Evolutionary conservation across 2,797 vertebrate genomes (phyloP).

Genomic region (Balearica regulorum): DNA sequence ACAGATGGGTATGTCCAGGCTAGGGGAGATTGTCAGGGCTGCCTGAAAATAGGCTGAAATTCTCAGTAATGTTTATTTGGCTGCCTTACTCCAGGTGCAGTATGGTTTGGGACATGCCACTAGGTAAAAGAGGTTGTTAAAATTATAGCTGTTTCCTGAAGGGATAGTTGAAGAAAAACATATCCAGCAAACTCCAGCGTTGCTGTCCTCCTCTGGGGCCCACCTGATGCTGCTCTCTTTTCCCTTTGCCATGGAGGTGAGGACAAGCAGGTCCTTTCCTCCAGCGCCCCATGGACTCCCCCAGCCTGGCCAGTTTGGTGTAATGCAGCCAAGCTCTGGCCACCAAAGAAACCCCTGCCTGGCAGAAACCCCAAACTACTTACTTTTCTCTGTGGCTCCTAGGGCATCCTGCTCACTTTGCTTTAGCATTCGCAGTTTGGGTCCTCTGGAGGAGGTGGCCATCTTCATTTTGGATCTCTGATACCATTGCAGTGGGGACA

Average conservation of each 20-base stretch:
- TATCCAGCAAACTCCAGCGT: fast-evolving
- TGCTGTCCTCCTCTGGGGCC: neutral
- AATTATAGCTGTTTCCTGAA: neutral
- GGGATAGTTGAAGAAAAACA: fast-evolving
- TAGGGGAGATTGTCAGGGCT: neutral
- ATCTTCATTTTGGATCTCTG: neutral
- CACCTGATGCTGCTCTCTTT: neutral
- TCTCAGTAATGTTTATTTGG: neutral
- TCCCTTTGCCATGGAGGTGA: fast-evolving
- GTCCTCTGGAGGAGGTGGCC: neutral
- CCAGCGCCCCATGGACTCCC: fast-evolving
- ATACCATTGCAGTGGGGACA: neutral
- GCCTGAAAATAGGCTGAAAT: neutral
- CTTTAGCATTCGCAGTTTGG: neutral
- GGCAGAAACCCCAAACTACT: neutral
- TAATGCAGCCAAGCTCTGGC: neutral
- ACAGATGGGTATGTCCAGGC: too few relatives aligned
- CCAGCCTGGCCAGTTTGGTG: fast-evolving
- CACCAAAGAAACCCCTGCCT: neutral
- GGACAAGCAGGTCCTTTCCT: neutral
- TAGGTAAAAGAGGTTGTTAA: neutral
- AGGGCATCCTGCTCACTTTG: too few relatives aligned
- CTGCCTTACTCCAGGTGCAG: neutral
- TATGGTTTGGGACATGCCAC: neutral
- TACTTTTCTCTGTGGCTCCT: neutral